A percentile compares a stretch with the other conserved stretches of the same genome.
Conservation (phyloP, 2,888 invertebrate genomes). For the Adelognathus sp. region DNA sequence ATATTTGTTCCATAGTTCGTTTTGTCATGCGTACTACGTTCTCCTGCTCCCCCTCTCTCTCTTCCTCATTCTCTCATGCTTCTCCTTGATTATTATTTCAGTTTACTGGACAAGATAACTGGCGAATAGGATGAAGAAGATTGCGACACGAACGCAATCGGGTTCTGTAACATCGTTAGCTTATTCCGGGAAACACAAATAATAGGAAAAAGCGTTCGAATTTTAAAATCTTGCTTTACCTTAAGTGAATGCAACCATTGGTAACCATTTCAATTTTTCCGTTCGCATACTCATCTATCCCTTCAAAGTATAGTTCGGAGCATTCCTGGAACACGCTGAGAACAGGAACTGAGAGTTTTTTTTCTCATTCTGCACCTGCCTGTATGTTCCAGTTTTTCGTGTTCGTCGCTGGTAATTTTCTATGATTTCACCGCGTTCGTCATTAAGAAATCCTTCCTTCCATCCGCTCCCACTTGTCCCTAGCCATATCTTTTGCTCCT, state of each 20-base stretch:
- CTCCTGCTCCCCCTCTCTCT: background rate
- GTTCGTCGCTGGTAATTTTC: no score
- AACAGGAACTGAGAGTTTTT: no score
- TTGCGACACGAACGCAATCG: background rate
- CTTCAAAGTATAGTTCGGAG: no score
- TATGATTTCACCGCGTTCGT: no score
- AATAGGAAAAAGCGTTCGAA: background rate
- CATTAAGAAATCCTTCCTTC: no score
- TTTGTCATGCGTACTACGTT: constrained; percentile 17
- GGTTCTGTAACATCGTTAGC: background rate
- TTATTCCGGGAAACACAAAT: background rate
- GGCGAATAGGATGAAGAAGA: background rate
- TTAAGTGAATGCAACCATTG: background rate
- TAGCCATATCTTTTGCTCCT: no score
- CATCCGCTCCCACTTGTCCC: no score
- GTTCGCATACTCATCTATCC: background rate
- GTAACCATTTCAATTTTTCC: background rate
- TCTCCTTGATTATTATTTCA: background rate
- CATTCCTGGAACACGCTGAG: no score
- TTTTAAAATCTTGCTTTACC: background rate
- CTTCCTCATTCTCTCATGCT: no score
- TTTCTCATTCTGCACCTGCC: no score
- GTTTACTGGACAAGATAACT: background rate
- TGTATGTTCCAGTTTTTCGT: no score
- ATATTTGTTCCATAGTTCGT: constrained; percentile 38